Percentiles rank a stretch among this genome's conserved stretches.
phyloP scores from a whole-genome alignment of 1,140 invertebrate species.

The Lycorma delicatula region DNA sequence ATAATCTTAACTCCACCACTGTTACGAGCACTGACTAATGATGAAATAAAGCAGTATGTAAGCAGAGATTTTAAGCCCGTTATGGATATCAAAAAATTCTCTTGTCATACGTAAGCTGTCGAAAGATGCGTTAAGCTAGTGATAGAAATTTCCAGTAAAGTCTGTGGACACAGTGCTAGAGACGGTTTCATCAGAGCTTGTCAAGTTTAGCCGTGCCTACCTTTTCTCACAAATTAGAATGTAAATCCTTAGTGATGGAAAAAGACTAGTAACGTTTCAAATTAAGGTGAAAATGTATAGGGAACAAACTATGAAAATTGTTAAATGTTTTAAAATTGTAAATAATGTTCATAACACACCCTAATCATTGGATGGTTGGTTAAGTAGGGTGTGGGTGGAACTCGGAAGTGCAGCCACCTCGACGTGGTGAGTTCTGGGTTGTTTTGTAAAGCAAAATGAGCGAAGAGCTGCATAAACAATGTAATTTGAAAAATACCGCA shows the following conservation, averaged over 20 bases:
- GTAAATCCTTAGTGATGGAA: neutral
- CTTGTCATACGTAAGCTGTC: slow-evolving; percentile 31
- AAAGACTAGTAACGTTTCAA: neutral
- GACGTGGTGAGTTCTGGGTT: slow-evolving; percentile 1
- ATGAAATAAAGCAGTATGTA: slow-evolving; percentile 18
- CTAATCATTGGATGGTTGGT: neutral
- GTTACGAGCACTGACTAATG: slow-evolving; percentile 15
- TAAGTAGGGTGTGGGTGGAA: neutral
- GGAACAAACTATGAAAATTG: neutral
- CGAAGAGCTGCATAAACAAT: slow-evolving; percentile 3
- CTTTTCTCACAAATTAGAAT: slow-evolving; percentile 8
- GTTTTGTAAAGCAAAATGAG: neutral
- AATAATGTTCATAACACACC: neutral
- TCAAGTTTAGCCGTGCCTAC: slow-evolving; percentile 5
- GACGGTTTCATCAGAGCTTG: slow-evolving; percentile 22
- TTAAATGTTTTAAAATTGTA: neutral
- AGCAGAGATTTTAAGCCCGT: too few species aligned
- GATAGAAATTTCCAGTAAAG: slow-evolving; percentile 20
- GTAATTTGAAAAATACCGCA: neutral
- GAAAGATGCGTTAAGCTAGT: slow-evolving; percentile 30
- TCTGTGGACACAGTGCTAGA: slow-evolving; percentile 20
- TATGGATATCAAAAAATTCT: slow-evolving; percentile 18
- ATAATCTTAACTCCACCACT: slow-evolving; percentile 18
- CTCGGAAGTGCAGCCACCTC: slow-evolving; percentile 8
- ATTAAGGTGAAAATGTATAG: too few species aligned